phyloP scores from a whole-genome alignment of 2,113 vertebrate species.

The Rousettus leschenaultii region DNA sequence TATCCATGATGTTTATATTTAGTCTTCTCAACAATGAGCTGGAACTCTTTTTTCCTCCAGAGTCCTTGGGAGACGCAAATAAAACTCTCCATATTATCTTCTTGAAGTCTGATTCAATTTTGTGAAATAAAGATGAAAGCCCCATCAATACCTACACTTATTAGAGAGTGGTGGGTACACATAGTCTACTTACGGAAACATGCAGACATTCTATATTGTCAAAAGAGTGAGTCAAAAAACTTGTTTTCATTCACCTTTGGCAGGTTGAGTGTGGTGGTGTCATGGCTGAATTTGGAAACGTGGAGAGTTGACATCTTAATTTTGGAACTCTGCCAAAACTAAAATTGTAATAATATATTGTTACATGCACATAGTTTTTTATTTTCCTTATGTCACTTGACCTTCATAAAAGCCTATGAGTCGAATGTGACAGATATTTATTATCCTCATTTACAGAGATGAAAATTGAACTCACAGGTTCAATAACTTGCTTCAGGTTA shows the following conservation, averaged over 20 bases:
- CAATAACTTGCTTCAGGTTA: not conserved
- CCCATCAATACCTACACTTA: not conserved
- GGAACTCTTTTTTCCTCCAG: accelerated
- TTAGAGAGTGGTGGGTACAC: not conserved
- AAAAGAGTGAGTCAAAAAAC: not conserved
- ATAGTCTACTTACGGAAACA: not conserved
- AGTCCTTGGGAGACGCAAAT: not conserved
- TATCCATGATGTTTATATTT: not conserved
- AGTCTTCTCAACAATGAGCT: not conserved
- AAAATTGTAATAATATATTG: not conserved
- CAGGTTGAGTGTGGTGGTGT: not conserved
- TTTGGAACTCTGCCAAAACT: not conserved
- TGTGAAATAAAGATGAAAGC: not conserved
- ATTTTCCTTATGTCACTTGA: constrained; percentile 37
- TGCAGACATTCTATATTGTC: not conserved
- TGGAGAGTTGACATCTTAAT: not conserved
- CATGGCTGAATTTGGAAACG: not conserved
- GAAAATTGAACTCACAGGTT: constrained; percentile 10
- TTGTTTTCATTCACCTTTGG: not conserved
- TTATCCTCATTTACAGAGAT: constrained; percentile 24
- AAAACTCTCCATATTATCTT: not conserved
- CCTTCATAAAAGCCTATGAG: constrained; percentile 6
- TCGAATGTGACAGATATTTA: constrained; percentile 24
- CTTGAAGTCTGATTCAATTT: not conserved
- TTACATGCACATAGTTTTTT: not conserved